phyloP scores from a whole-genome alignment of 2,797 vertebrate species.

The Gambelia wislizenii region DNA sequence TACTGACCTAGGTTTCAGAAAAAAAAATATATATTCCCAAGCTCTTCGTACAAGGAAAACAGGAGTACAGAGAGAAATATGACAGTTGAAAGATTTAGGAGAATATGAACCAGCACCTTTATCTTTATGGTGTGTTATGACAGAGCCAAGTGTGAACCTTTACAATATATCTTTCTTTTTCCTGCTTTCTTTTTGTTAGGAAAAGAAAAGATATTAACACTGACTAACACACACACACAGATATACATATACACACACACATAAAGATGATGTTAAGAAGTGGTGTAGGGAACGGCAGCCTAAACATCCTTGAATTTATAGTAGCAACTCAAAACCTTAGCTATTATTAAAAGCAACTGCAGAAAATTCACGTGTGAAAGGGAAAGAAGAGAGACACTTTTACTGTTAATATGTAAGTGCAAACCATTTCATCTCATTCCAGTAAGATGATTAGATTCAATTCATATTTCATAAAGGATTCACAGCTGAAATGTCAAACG shows the following conservation, averaged over 20 bases:
- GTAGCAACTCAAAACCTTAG: neutral
- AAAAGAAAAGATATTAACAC: too few relatives aligned
- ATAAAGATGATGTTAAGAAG: neutral
- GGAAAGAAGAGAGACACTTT: conserved; percentile 45
- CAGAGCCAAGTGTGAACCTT: neutral
- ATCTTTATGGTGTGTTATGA: neutral
- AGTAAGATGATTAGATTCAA: conserved; percentile 65
- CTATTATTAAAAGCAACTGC: neutral
- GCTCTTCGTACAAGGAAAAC: too few relatives aligned
- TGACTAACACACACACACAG: neutral
- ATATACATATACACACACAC: neutral
- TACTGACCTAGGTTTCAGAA: too few relatives aligned
- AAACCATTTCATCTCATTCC: conserved; percentile 67
- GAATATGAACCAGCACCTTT: neutral
- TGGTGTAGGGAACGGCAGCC: neutral
- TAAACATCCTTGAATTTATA: neutral
- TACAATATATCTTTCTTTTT: neutral
- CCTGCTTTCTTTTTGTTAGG: neutral
- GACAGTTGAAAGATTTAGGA: neutral
- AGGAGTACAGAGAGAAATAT: too few relatives aligned
- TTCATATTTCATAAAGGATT: conserved; percentile 69
- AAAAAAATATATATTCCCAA: too few relatives aligned
- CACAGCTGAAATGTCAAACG: conserved; percentile 75
- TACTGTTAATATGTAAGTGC: conserved; percentile 53
- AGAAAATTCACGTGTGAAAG: neutral